phyloP scores from a whole-genome alignment of 2,888 invertebrate genomes.

The Leptinotarsa tumamoca region DNA sequence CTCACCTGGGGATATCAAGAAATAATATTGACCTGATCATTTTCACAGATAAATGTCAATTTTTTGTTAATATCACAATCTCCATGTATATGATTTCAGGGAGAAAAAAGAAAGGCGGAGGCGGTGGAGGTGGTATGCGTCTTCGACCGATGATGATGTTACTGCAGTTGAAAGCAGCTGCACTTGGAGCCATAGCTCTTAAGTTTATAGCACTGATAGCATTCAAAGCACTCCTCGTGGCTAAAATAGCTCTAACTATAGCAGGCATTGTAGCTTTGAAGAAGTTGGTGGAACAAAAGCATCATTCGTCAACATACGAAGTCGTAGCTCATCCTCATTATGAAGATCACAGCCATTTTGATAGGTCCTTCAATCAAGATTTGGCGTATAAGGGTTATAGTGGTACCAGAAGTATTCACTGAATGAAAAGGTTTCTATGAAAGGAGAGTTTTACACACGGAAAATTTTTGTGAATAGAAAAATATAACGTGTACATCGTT shows the following conservation, averaged over 20 bases:
- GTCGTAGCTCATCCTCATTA: conserved; percentile 72
- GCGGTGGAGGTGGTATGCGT: conserved; percentile 68
- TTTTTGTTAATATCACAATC: background rate
- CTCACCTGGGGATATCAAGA: too few relatives aligned
- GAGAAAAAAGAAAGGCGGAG: conserved; percentile 67
- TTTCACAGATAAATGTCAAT: too few relatives aligned
- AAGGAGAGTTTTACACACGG: too few relatives aligned
- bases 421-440: background rate
- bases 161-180: conserved; percentile 83
- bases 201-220: conserved; percentile 83
- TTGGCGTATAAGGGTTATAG: conserved; percentile 76
- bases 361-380: conserved; percentile 74
- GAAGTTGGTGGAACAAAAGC: conserved; percentile 80
- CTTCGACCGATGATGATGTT: conserved; percentile 81
- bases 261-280: conserved; percentile 79
- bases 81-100: background rate
- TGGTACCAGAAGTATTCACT: conserved; percentile 35
- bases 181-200: conserved; percentile 81
- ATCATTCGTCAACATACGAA: conserved; percentile 80
- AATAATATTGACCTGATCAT: too few relatives aligned
- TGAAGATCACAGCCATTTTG: conserved; percentile 73
- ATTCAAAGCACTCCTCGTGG: conserved; percentile 85
- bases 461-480: too few relatives aligned
- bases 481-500: too few relatives aligned
- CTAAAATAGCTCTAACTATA: conserved; percentile 85